Evolutionary conservation across 1,140 invertebrate genomes (phyloP), one percentile per base, ranked within the genome.

Genomic region (Drosophila punjabiensis): DNA sequence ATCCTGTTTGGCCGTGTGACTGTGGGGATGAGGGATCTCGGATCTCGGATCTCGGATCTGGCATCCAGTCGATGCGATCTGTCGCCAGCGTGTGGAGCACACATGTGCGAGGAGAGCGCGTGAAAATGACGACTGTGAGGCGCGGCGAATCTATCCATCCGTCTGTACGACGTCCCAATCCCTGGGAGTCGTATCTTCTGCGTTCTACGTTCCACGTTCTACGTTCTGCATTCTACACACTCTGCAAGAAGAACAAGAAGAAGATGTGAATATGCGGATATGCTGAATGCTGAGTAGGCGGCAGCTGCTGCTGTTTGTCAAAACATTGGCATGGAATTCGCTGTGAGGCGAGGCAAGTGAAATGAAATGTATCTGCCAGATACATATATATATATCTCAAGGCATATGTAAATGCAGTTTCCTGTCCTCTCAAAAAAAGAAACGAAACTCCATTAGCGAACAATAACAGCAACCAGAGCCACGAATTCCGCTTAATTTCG

Each of bases 301-400:
- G 77, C 77, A 80, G 77, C 77, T 79, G 76, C 77, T 80, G 77
- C 68, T 80, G 76, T 79, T 80, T 80, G 76, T 80, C 77, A 80
- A 79, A 79, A 80, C 55, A 79, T 65, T 79, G 59, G 67, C 76
- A 79, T 73, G 76, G 60, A 79, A 73, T 79, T 79, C 58, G 61
- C 73, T 76, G 79, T 60, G 66, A 56, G 71, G 71, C 79, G 43
- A 18, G 70, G 71, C 65, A 56, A 69, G 59, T 81, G 61, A 71
- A 81, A 74, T 82, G 79, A 81, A 70, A 83, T 83, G 81, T 71
- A 83, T 83, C 81, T 76, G 62, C 60, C 48, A 76, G 69, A 79
- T 83, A 78, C 80, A 82, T 47, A 73, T 65, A 82, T 47, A 73
- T 65, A 70, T 43, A 45, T n/a, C 24, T 35, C 60, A 24, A 9